Evolutionary conservation across 2,113 vertebrate species (phyloP).

Genomic region (Globicephala melas): DNA sequence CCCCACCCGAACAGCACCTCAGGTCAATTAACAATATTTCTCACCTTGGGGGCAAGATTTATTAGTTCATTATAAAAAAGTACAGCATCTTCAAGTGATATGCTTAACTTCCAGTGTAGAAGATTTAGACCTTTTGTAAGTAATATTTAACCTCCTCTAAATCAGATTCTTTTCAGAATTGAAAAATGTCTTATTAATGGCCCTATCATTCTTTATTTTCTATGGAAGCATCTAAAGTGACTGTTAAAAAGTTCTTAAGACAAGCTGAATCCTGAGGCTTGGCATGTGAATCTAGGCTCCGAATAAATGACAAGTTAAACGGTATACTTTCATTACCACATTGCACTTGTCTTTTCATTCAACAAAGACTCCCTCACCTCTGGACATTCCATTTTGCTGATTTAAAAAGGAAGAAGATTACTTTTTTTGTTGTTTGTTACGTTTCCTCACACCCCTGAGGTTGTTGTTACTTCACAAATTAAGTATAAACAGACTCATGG

Average conservation of each 20-base stretch:
- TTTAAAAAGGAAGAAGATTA: constrained; percentile 28
- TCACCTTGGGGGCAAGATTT: neutral
- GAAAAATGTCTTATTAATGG: neutral
- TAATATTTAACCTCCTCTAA: neutral
- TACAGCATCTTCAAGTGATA: neutral
- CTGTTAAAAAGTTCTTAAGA: constrained; percentile 42
- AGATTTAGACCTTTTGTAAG: neutral
- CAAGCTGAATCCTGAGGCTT: constrained; percentile 45
- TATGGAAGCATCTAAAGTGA: constrained; percentile 61
- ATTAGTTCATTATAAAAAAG: neutral
- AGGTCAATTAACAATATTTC: neutral
- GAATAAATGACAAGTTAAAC: constrained; percentile 35
- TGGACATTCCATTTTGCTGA: constrained; percentile 12
- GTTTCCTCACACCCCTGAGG: neutral
- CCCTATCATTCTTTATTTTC: constrained; percentile 62
- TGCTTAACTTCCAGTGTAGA: neutral
- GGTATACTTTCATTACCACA: constrained; percentile 15
- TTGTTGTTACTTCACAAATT: neutral
- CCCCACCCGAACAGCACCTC: neutral
- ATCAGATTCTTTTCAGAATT: neutral
- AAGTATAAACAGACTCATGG: neutral
- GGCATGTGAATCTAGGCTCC: neutral
- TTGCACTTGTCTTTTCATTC: constrained; percentile 15
- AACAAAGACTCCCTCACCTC: neutral
- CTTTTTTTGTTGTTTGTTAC: neutral